Evolutionary conservation across 2,797 vertebrate genomes (phyloP).

Genomic region (Phoebastria nigripes): DNA sequence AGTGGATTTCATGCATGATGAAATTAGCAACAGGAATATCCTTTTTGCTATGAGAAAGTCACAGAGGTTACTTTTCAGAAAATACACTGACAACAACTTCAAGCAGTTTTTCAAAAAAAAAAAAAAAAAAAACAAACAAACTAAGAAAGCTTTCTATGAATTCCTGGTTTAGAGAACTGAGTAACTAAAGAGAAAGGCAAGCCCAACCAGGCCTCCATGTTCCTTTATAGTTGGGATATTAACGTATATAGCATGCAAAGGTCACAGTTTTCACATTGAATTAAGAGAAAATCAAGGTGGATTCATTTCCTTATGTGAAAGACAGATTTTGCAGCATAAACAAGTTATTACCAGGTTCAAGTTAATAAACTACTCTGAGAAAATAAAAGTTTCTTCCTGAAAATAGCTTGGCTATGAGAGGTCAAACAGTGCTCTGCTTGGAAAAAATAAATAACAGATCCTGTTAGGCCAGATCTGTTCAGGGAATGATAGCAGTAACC

Average conservation of each 20-base stretch:
- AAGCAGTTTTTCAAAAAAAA: neutral
- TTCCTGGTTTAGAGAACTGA: neutral
- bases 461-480: neutral
- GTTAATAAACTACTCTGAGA: neutral
- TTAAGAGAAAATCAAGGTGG: neutral
- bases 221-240: neutral
- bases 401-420: neutral
- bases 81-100: neutral
- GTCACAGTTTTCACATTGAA: neutral
- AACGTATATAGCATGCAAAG: neutral
- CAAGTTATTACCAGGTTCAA: neutral
- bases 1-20: constrained; percentile 95
- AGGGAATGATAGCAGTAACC: neutral
- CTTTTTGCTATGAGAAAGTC: constrained; percentile 81
- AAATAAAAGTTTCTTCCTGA: neutral
- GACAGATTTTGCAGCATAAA: neutral
- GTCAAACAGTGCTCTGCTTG: neutral
- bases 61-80: neutral
- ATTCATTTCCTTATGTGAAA: neutral
- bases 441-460: neutral
- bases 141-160: neutral
- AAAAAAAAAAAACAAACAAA: too few species aligned
- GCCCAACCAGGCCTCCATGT: neutral
- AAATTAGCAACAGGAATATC: constrained; percentile 92
- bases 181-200: neutral